Base-by-base conservation (phyloP, 2,113 vertebrate species). In the Phalacrocorax carbo region DNA sequence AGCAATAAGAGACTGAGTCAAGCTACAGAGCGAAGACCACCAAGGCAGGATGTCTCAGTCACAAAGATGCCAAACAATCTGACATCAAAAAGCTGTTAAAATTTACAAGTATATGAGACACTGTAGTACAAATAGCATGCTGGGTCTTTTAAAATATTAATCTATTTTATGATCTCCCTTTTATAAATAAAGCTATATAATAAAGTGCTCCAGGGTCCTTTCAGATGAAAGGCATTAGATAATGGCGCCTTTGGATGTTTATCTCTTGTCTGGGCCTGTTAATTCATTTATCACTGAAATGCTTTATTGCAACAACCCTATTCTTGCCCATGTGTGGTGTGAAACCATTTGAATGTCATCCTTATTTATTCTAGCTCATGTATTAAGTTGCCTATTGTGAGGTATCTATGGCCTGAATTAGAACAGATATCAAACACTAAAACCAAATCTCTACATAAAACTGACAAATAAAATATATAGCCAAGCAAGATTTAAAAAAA, bases 361-460 rank as follows among this genome's bases (percentile, higher is more conserved):
- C 46, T 84, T 94, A 79, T 91, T 95, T 97, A 85, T 72, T 92
- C 95, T 94, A 85, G 51, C 38, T 75, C 40, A 64, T 93, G 87
- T 95, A 55, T 75, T 75, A 89, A 54, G 46, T 82, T 92, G 77
- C 13, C 49, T 79, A 3, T 89, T 85, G 68, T 81, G 62, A 85
- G 54, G 42, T 29, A 44, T 91, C 73, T 92, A 3, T 65, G 77
- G 54, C 21, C 84, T 94, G 61, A 91, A 91, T 93, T 94, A 89
- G 86, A 93, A 51, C 32, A 78, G 61, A 66, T 58, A 62, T 0
- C 5, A 91, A 94, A 76, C 27, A 42, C 34, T 85, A 46, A 91
- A 88, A 48, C 30, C 30, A 93, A 92, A 76, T 91, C 66, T 77
- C 30, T 77, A 3, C 26, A 13, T 85, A 87, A 89, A 95, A 34